phyloP scores from a whole-genome alignment of 1,140 invertebrate genomes.

The Drosophila tani region DNA sequence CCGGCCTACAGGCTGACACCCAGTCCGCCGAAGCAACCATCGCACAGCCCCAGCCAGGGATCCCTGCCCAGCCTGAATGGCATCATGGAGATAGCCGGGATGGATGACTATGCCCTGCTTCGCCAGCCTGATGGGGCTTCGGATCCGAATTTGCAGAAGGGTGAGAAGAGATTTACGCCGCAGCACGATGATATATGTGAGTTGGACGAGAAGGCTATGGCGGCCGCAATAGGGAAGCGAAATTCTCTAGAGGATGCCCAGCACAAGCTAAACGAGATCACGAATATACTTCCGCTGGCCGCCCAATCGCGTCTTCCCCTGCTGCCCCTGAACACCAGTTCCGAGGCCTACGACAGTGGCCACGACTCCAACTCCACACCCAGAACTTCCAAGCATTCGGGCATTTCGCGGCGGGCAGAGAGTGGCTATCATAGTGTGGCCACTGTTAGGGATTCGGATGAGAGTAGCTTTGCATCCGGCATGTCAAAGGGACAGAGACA shows the following conservation, averaged over 20 bases:
- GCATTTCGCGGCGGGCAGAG: slow-evolving; percentile 90
- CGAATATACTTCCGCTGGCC: slow-evolving; percentile 85
- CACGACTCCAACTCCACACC: slow-evolving; percentile 90
- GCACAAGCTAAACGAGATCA: slow-evolving; percentile 85
- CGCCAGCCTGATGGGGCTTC: slow-evolving; percentile 95
- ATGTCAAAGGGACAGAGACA: slow-evolving; percentile 88
- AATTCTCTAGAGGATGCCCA: slow-evolving; percentile 89
- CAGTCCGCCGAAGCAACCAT: slow-evolving; percentile 83
- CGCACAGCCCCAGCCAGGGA: slow-evolving; percentile 82
- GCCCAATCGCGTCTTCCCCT: slow-evolving; percentile 85
- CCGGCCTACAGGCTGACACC: slow-evolving; percentile 84
- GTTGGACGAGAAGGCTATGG: slow-evolving; percentile 86
- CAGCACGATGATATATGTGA: slow-evolving; percentile 77
- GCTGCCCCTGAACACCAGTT: slow-evolving; percentile 78
- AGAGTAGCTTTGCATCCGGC: slow-evolving; percentile 93
- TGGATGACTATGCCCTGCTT: slow-evolving; percentile 88
- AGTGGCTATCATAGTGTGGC: slow-evolving; percentile 94
- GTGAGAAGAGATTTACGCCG: slow-evolving; percentile 84
- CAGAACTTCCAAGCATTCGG: slow-evolving; percentile 91
- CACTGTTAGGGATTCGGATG: slow-evolving; percentile 91
- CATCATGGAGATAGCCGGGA: slow-evolving; percentile 87
- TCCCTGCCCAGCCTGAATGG: slow-evolving; percentile 83
- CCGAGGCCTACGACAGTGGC: slow-evolving; percentile 91
- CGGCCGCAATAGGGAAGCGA: slow-evolving; percentile 85
- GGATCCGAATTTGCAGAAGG: slow-evolving; percentile 94